Evolutionary conservation across 2,888 invertebrate species (phyloP).

Genomic region (Cryptocephalus moraei): DNA sequence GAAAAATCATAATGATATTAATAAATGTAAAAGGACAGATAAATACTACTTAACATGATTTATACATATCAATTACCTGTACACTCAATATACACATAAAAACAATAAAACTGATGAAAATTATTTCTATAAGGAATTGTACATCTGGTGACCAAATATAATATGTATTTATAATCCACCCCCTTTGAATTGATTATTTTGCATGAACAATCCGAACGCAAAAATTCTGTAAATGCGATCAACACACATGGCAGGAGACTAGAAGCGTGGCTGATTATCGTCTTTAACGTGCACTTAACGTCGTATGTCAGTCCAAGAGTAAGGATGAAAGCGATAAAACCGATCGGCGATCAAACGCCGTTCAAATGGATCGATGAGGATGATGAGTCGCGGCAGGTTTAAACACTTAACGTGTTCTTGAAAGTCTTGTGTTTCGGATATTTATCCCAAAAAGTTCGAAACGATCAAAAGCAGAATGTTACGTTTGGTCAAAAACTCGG

Average conservation of each 20-base stretch:
- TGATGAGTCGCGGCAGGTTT: conserved; percentile 1
- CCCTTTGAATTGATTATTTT: conserved; percentile 25
- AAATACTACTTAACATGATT: conserved; percentile 14
- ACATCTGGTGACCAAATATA: conserved; percentile 26
- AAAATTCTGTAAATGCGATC: conserved; percentile 37
- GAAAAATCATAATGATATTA: conserved; percentile 15
- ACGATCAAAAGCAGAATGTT: conserved; percentile 3
- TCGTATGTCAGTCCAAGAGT: neutral
- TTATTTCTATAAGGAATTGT: conserved; percentile 26
- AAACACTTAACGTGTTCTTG: conserved; percentile 7
- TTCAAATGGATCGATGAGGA: conserved; percentile 3
- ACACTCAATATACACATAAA: conserved; percentile 19
- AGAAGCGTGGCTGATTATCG: conserved; percentile 12
- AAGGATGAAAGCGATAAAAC: conserved; percentile 5
- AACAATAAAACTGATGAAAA: conserved; percentile 14
- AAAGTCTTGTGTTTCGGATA: conserved; percentile 12
- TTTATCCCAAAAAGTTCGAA: conserved; percentile 12
- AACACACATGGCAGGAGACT: conserved; percentile 36
- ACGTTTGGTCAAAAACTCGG: neutral
- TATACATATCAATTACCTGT: conserved; percentile 12
- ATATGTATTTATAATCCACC: conserved; percentile 22
- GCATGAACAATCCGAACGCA: conserved; percentile 37
- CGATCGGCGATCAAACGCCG: neutral
- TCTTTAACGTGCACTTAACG: conserved; percentile 9
- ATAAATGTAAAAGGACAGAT: conserved; percentile 19